Evolutionary conservation across 1,140 invertebrate species (phyloP).

Genomic region (Schmidtea mediterranea): DNA sequence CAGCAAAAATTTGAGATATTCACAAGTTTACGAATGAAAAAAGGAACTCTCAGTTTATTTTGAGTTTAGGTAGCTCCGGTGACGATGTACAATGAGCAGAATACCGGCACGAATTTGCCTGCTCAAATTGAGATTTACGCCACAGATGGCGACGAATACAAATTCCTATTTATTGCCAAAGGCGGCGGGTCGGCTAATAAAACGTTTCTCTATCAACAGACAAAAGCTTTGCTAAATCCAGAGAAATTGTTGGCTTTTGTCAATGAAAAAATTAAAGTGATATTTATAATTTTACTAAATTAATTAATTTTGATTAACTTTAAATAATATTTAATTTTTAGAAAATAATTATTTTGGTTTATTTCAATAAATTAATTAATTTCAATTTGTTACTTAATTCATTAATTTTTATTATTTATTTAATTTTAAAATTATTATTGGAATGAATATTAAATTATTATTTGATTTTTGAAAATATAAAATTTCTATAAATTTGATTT

Average conservation of each 20-base stretch:
- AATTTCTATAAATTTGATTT: too few species aligned
- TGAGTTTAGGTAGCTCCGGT: conserved; percentile 21
- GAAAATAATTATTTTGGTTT: too few species aligned
- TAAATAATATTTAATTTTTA: too few species aligned
- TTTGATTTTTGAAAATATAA: too few species aligned
- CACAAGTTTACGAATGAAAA: conserved; percentile 14
- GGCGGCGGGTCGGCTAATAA: conserved; percentile 29
- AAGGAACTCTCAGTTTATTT: not conserved
- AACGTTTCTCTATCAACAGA: conserved; percentile 26
- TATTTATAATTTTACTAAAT: not conserved
- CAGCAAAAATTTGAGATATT: conserved; percentile 23
- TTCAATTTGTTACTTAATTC: too few species aligned
- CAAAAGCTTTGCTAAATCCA: conserved; percentile 25
- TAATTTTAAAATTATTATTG: too few species aligned
- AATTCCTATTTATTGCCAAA: conserved; percentile 28
- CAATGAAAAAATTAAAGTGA: conserved; percentile 26
- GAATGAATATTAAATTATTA: too few species aligned
- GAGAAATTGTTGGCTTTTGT: conserved; percentile 24
- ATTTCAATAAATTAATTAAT: too few species aligned
- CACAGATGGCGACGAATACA: conserved; percentile 19
- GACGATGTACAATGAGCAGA: conserved; percentile 26
- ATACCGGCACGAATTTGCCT: conserved; percentile 26
- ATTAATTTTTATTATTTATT: too few species aligned
- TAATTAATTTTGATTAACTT: too few species aligned
- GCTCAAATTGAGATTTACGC: conserved; percentile 27